phyloP scores from a whole-genome alignment of 2,113 vertebrate genomes.

The Piaya cayana region DNA sequence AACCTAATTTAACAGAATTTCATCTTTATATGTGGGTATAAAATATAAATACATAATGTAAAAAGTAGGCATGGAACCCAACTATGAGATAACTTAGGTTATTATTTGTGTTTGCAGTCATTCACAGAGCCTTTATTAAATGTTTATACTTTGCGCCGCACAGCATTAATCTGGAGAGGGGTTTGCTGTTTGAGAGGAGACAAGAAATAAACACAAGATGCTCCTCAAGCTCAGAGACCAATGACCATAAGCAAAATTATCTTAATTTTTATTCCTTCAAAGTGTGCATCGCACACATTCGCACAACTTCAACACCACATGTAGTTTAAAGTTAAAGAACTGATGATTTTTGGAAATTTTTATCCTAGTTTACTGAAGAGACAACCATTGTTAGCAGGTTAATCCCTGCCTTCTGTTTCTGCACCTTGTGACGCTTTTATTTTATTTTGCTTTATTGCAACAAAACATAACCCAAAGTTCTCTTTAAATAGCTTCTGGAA shows the following conservation, averaged over 20 bases:
- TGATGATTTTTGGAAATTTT: neutral
- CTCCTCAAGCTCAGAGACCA: neutral
- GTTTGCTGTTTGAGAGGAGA: neutral
- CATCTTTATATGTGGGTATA: neutral
- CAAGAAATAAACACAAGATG: neutral
- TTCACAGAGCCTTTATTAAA: neutral
- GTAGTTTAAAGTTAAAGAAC: neutral
- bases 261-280: neutral
- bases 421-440: fast-evolving
- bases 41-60: neutral
- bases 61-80: neutral
- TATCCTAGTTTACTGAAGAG: neutral
- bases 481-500: neutral
- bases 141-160: neutral
- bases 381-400: neutral
- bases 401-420: neutral
- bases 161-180: neutral
- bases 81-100: neutral
- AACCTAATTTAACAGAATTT: constrained; percentile 5
- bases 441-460: neutral
- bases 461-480: neutral
- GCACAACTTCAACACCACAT: neutral
- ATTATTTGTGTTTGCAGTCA: neutral
- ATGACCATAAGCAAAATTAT: neutral
- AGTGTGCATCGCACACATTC: neutral